Percentiles rank a stretch among this genome's conserved stretches.
Conservation (phyloP, 1,140 invertebrate genomes). For the Ctenoplectra terminalis region DNA sequence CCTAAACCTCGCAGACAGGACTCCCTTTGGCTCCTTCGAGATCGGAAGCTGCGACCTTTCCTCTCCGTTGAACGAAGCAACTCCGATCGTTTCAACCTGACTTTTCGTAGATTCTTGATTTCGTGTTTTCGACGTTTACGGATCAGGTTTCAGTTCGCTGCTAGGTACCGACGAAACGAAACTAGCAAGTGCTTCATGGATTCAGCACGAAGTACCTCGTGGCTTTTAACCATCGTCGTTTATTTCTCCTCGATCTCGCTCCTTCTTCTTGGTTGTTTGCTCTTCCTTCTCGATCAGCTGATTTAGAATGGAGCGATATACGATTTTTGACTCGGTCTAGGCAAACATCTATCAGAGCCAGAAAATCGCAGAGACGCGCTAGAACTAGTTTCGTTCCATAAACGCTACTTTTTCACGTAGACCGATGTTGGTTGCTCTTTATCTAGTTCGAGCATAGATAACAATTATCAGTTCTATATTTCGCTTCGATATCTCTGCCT, state of each 20-base stretch:
- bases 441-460: neutral
- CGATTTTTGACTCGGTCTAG: too few relatives aligned
- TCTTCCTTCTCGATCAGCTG: slow-evolving; percentile 12
- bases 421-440: neutral
- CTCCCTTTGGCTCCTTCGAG: slow-evolving; percentile 46
- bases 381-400: too few relatives aligned
- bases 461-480: neutral
- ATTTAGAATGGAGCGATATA: neutral
- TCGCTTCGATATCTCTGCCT: neutral
- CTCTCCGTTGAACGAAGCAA: neutral
- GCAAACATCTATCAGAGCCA: too few relatives aligned
- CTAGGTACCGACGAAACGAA: too few relatives aligned
- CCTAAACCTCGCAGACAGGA: slow-evolving; percentile 58
- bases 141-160: too few relatives aligned
- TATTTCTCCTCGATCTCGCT: neutral
- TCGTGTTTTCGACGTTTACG: too few relatives aligned
- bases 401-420: neutral
- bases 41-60: slow-evolving; percentile 42
- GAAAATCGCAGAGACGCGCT: too few relatives aligned
- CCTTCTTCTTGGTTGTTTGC: neutral
- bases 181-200: too few relatives aligned
- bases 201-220: too few relatives aligned
- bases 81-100: neutral
- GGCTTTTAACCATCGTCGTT: too few relatives aligned
- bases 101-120: neutral